These are phyloP conservation scores for Nasonovia ribisnigri DNA, from an alignment of 2,888 invertebrate species.

Conservation along the genomic window DNA sequence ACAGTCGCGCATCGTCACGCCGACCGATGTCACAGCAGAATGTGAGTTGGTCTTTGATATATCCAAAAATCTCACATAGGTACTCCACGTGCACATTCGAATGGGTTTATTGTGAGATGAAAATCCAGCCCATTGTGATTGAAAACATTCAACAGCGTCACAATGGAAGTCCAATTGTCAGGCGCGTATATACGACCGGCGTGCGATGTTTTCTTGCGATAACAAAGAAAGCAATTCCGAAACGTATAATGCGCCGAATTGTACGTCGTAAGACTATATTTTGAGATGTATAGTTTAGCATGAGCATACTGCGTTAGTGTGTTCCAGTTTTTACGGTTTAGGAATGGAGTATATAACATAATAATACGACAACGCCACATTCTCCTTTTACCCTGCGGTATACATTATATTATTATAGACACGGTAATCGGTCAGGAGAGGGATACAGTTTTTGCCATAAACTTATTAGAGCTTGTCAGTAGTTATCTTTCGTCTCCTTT, in stretches of 20 bases:
- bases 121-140: constrained; percentile 36
- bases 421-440: not conserved
- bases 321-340: not conserved
- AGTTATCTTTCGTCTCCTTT: not conserved
- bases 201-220: not conserved
- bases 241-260: not conserved
- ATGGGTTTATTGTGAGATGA: constrained; percentile 24
- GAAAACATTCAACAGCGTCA: not conserved
- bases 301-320: not conserved
- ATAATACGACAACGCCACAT: not conserved
- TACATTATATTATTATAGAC: too few relatives aligned
- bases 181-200: too few relatives aligned
- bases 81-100: not conserved
- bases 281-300: not conserved
- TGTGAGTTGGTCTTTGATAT: constrained; percentile 11
- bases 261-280: not conserved
- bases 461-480: not conserved
- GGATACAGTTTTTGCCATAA: not conserved
- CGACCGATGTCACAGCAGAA: not conserved
- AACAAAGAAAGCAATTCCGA: not conserved
- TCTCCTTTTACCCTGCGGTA: not conserved
- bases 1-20: not conserved
- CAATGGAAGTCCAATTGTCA: constrained; percentile 12
- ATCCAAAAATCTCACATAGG: not conserved
- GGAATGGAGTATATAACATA: not conserved